Evolutionary conservation across 2,888 invertebrate genomes (phyloP).

Genomic region (Spilarctia lutea): DNA sequence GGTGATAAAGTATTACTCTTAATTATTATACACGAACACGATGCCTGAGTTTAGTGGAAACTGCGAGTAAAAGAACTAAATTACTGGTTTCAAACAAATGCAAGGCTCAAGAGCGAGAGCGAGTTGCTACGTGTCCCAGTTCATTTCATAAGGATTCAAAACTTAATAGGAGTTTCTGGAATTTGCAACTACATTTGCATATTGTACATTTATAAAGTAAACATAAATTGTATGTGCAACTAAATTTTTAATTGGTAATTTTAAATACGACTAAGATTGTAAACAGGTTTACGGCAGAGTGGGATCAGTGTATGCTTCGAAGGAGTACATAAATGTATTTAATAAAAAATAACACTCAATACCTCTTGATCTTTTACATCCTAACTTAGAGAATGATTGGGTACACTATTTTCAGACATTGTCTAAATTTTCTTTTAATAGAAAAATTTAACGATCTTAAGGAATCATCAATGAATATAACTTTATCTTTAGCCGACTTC

Average conservation of each 20-base stretch:
- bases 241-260: background rate
- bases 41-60: background rate
- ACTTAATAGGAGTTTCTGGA: background rate
- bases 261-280: background rate
- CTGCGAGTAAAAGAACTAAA: too few species aligned
- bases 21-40: background rate
- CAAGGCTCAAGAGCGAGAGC: background rate
- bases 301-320: background rate
- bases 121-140: conserved; percentile 4
- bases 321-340: background rate
- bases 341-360: background rate
- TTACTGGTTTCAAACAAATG: background rate
- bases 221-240: background rate
- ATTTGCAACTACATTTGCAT: background rate
- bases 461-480: too few species aligned
- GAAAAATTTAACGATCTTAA: too few species aligned
- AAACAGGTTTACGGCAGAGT: background rate
- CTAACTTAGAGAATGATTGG: background rate
- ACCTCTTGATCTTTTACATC: background rate
- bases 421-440: background rate
- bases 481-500: too few species aligned
- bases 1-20: background rate
- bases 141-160: conserved; percentile 1
- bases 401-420: background rate
- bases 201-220: background rate